These are phyloP conservation scores for Sisyra terminalis DNA, from an alignment of 2,888 invertebrate species.

Conservation along the genomic window DNA sequence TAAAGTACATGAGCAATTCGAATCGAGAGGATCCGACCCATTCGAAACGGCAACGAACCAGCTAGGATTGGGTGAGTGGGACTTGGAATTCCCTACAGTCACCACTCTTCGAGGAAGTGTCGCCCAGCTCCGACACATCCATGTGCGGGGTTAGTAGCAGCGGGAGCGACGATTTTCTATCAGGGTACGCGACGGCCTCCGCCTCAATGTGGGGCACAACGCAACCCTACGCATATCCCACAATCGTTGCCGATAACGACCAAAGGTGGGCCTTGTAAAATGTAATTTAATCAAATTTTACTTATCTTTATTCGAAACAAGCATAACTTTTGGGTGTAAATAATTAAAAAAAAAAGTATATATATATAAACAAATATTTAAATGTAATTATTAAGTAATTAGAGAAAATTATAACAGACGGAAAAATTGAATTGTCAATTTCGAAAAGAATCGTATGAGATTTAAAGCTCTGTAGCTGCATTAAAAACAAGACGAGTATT, in stretches of 20 bases:
- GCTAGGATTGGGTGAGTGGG: constrained; percentile 36
- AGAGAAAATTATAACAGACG: too few relatives aligned
- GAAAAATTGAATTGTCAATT: too few relatives aligned
- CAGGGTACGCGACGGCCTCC: too few relatives aligned
- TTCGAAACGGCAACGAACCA: constrained; percentile 35
- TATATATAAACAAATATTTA: too few relatives aligned
- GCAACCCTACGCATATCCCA: neutral
- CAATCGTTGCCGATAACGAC: constrained; percentile 2
- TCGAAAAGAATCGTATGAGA: too few relatives aligned
- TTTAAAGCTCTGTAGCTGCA: too few relatives aligned
- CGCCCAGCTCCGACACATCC: neutral
- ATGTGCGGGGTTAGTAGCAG: constrained; percentile 2
- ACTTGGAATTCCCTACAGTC: constrained; percentile 7
- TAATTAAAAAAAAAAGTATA: too few relatives aligned
- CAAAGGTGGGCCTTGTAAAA: constrained; percentile 8
- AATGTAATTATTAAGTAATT: too few relatives aligned
- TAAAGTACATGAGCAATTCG: constrained; percentile 67
- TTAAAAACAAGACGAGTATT: too few relatives aligned
- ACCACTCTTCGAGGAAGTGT: neutral
- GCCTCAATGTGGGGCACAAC: too few relatives aligned
- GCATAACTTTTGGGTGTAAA: too few relatives aligned
- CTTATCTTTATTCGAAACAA: neutral
- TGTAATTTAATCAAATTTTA: neutral
- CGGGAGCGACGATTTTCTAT: too few relatives aligned
- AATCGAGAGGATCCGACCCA: constrained; percentile 24